phyloP scores from a whole-genome alignment of 2,113 vertebrate genomes.

The Eulacestoma nigropectus region DNA sequence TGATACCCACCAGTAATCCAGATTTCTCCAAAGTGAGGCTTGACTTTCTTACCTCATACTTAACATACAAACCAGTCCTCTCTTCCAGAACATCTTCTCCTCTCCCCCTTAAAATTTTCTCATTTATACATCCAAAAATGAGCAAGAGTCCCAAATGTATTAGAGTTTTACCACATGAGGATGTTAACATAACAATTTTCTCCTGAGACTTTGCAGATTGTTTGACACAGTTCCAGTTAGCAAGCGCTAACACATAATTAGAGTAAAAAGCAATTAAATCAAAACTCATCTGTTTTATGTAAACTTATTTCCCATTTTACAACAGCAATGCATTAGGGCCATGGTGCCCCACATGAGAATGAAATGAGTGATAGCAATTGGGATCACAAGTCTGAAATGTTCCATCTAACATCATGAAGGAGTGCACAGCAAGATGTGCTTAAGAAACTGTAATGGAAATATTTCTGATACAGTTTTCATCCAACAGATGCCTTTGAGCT shows the following conservation, averaged over 20 bases:
- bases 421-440: background rate
- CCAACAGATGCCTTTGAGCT: background rate
- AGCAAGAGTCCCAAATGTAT: background rate
- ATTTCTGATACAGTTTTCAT: background rate
- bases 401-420: background rate
- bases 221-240: background rate
- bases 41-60: background rate
- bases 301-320: background rate
- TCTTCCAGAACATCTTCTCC: background rate
- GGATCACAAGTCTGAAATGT: background rate
- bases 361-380: background rate
- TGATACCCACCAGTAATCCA: background rate
- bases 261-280: background rate
- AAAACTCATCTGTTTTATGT: background rate
- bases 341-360: background rate
- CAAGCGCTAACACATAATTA: background rate
- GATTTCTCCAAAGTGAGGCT: background rate
- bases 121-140: background rate
- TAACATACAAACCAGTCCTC: background rate
- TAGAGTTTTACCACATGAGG: background rate
- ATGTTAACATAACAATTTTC: background rate
- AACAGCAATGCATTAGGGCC: background rate
- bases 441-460: background rate
- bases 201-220: background rate
- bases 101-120: background rate